phyloP scores from a whole-genome alignment of 2,113 vertebrate species.

The Gasterosteus aculeatus region DNA sequence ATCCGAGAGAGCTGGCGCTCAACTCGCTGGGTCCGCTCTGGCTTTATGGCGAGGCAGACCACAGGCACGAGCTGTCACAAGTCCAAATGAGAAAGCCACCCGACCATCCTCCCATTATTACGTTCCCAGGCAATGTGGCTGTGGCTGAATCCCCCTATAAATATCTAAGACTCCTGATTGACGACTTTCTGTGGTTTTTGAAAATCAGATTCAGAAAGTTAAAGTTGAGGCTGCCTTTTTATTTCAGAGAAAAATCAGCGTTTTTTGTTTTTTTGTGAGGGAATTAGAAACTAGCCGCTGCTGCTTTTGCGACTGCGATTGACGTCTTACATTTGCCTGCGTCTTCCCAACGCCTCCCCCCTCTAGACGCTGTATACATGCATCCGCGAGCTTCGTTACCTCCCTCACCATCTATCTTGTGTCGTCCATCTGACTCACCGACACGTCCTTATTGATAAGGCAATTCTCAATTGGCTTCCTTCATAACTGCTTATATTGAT shows the following conservation, averaged over 20 bases:
- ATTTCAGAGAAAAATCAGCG: neutral
- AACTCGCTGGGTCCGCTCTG: neutral
- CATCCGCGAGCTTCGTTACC: neutral
- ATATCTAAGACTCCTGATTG: neutral
- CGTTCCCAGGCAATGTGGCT: neutral
- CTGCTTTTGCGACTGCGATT: neutral
- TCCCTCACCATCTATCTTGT: neutral
- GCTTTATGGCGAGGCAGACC: slow-evolving; percentile 6
- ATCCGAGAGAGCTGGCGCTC: neutral
- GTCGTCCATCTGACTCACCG: neutral
- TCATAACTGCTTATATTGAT: neutral
- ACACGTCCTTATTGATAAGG: neutral
- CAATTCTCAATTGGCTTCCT: neutral
- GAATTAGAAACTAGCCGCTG: neutral
- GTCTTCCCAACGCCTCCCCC: neutral
- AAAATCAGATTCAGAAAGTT: neutral
- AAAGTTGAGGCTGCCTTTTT: neutral
- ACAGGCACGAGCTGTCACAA: slow-evolving; percentile 17
- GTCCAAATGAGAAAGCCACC: neutral
- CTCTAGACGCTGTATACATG: neutral
- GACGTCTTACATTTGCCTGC: neutral
- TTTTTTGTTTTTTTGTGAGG: neutral
- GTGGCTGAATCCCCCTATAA: neutral
- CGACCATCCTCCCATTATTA: neutral
- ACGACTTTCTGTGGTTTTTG: neutral